Percentiles rank a stretch among this genome's conserved stretches.
Evolutionary conservation across 2,113 vertebrate species (phyloP).

Genomic region (Tupaia chinensis): DNA sequence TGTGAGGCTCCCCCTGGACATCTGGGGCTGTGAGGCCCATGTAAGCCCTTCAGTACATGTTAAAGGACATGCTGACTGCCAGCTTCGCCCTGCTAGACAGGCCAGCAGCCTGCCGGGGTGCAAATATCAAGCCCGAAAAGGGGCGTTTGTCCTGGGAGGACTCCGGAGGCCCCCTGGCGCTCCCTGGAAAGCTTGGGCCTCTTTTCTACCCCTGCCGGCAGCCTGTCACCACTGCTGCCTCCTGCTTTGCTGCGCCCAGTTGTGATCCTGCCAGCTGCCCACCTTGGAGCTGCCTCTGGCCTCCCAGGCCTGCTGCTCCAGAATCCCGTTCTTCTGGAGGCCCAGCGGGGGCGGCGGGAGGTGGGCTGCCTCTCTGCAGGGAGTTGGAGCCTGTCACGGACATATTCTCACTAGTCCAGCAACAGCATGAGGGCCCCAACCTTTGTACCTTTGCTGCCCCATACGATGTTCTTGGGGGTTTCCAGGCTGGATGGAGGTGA

Average conservation of each 20-base stretch:
- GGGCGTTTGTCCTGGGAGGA: constrained; percentile 94
- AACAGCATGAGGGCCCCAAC: constrained; percentile 96
- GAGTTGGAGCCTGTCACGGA: constrained; percentile 97
- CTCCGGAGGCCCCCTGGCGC: constrained; percentile 86
- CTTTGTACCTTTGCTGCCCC: constrained; percentile 92
- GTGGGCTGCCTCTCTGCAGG: constrained; percentile 93
- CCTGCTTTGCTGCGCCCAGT: constrained; percentile 66
- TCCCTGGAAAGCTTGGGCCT: constrained; percentile 92
- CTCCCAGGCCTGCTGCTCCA: constrained; percentile 82
- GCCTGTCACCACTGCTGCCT: constrained; percentile 86
- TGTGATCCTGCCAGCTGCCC: constrained; percentile 44
- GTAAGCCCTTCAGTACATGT: constrained; percentile 95
- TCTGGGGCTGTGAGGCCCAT: constrained; percentile 91
- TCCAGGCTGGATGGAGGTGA: too few species aligned
- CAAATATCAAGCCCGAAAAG: constrained; percentile 94
- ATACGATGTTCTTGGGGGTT: constrained; percentile 91
- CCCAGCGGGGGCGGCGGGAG: constrained; percentile 82
- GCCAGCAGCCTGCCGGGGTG: constrained; percentile 88
- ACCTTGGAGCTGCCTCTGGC: constrained; percentile 68
- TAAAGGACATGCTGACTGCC: constrained; percentile 91
- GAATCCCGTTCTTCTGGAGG: constrained; percentile 87
- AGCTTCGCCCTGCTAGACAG: constrained; percentile 89
- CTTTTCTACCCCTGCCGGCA: constrained; percentile 84
- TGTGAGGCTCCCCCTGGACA: constrained; percentile 88
- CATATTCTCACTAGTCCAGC: constrained; percentile 95